Base-by-base conservation (phyloP, 2,797 vertebrate genomes). In the Chaetophractus vellerosus region DNA sequence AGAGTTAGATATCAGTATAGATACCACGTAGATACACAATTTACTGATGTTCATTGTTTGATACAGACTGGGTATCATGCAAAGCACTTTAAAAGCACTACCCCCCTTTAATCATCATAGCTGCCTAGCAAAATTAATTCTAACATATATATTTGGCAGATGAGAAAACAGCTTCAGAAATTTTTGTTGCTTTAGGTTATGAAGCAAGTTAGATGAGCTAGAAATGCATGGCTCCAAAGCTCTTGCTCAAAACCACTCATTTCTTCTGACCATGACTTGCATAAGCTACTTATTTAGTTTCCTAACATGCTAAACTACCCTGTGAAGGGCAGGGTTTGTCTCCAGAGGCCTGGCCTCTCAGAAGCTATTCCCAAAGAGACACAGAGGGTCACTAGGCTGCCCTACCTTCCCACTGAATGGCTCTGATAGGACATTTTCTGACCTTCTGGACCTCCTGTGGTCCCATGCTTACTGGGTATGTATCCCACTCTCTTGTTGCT, bases 131-230 rank as follows among this genome's bases (percentile, higher is more conserved):
- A 75, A 68, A 69, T 3, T 11, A n/a, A 63, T 59, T 81, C n/a
- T 14, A 14, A 11, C 26, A 50, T 21, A 4, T 9, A 48, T 41
- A 90, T n/a, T 79, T 95, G 68, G 52, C 48, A 61, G 28, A 87
- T 69, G 76, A 79, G 69, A 91, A 87, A 83, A 55, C 9, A 52
- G 64, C 41, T 48, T 63, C 52, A 74, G 66, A 81, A 93, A 90
- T 74, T 61, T 64, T 85, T 82, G 16, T 66, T 64, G 78, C 69
- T 36, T 72, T 15, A 71, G 63, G 31, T 38, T 78, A 50, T 45
- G 24, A 41, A 85, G 55, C 14, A 45, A 31, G 50, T 84, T 28
- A 38, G 23, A 16, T 9, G n/a, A 88, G 33, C 8, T 31, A n/a
- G 63, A 85, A 64, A 23, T 18, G 0, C 48, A 38, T 6, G 14